Base-by-base conservation (phyloP, 2,113 vertebrate species). In the Alligator mississippiensis region DNA sequence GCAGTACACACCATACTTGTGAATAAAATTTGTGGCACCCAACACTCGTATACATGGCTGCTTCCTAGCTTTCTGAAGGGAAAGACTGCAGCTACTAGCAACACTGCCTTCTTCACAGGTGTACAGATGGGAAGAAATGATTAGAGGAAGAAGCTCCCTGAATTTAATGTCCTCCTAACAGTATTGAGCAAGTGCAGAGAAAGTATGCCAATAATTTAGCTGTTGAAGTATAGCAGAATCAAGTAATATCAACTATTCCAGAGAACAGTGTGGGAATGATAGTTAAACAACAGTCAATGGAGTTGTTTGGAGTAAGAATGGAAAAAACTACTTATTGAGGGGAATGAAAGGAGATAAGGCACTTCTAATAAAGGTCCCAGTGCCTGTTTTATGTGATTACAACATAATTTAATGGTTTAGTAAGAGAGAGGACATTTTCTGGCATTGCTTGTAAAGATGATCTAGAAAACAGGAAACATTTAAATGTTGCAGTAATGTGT, bases 1-100 rank as follows among this genome's bases (percentile, higher is more conserved):
- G 30, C 57, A 38, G 74, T 74, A 4, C 62, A 11, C 0, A 1
- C 55, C 2, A 16, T 11, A 62, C 11, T 22, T 3, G 0, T 1
- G 18, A 4, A 38, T 21, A 60, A 60, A 58, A 38, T 22, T 19
- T 1, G 2, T 1, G 30, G 34, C 64, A 30, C 4, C 7, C 25
- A 63, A 13, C 3, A 11, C 57, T 57, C 14, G 47, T 9, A 47
- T 47, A 11, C 30, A 4, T 30, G 4, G 54, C 4, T 3, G 11
- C 55, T 57, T 30, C 13, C 18, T 5, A 17, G 54, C 34, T 28
- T 12, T 12, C 1, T 6, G 19, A 24, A 24, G 15, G 24, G 28
- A 38, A 47, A 27, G 59, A 60, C 59, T 60, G 16, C 59, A 60
- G 59, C 0, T n/a, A 62, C 38, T 63, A 47, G 62, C 25, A 47